Evolutionary conservation across 1,140 invertebrate genomes (phyloP).

Genomic region (Hesperophylax magnus): DNA sequence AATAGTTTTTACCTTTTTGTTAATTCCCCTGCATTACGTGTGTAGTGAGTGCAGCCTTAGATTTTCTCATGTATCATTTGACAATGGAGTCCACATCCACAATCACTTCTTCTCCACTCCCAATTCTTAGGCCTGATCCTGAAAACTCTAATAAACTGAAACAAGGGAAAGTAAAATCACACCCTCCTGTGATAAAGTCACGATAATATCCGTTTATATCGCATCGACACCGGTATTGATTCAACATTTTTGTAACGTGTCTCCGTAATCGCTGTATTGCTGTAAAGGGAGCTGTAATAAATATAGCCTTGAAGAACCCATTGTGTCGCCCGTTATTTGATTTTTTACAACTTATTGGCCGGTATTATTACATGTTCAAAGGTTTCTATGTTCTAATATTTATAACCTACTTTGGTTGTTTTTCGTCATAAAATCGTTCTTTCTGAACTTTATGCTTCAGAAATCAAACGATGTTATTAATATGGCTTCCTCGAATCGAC

Average conservation of each 20-base stretch:
- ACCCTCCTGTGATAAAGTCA: not conserved
- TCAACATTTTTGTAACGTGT: no score
- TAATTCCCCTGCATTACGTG: not conserved
- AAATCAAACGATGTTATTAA: no score
- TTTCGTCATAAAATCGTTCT: no score
- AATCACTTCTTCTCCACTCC: conserved; percentile 22
- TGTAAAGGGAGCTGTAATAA: not conserved
- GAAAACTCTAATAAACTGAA: not conserved
- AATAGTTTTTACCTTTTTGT: no score
- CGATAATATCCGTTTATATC: not conserved
- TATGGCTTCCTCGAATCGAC: no score
- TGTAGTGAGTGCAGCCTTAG: conserved; percentile 41
- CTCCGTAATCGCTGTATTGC: not conserved
- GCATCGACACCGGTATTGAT: no score
- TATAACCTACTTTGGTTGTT: not conserved
- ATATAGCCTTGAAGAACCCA: conserved; percentile 14
- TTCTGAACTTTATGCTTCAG: no score
- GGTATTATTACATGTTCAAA: not conserved
- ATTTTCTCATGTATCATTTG: conserved; percentile 14
- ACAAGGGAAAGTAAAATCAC: not conserved
- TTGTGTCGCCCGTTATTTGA: not conserved
- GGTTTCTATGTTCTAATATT: not conserved
- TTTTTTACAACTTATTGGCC: conserved; percentile 1
- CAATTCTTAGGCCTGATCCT: not conserved
- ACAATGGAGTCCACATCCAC: conserved; percentile 10